Evolutionary conservation across 2,888 invertebrate species (phyloP), one percentile per base, ranked within the genome.

Genomic region (Drosophila yooni): DNA sequence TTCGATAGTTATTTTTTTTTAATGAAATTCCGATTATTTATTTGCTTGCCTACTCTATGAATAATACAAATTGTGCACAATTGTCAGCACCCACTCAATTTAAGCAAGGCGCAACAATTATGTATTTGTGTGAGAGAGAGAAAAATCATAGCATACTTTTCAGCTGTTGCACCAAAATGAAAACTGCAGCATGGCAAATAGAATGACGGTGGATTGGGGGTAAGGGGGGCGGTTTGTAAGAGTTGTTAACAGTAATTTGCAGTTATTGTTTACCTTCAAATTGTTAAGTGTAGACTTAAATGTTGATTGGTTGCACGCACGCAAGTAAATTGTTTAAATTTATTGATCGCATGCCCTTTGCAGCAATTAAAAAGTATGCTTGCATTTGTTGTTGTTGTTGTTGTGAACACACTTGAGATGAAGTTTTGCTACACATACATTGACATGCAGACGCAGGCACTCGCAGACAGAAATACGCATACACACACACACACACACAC

Each of bases 91-190:
- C 10, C 21, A 25, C n/a, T 36, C 36, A 38, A 4, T 33, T 34
- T 10, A 8, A 11, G 40, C 8, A 33, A 53, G 33, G 76, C 74
- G 76, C 76, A 76, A 76, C 76, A 76, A 76, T 74, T 73, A 43
- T n/a, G 43, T 38, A 34, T 27, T 34, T 51, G 38, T 29, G 61
- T 52, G 50, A 10, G 40, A 31, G 64, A 31, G 43, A 5, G 11
- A 40, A 68, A 68, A 83, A 72, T 63, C 74, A 70, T 76, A 81
- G 79, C 83, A 81, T 79, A 75, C 77, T 81, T 79, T 83, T 86
- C 82, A 85, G 84, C 84, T 85, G 84, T 85, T 85, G 84, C 84
- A 84, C 79, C 60, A 66, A 70, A 62, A 62, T 51, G 38, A 68
- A 58, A 59, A 64, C 46, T 51, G 60, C 57, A 69, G 31, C 38